Percentiles rank a stretch among this genome's conserved stretches.
These are phyloP conservation scores for Stichopus horrens DNA, from an alignment of 53 echinoderm and acorn worm genomes.

Conservation along the genomic window DNA sequence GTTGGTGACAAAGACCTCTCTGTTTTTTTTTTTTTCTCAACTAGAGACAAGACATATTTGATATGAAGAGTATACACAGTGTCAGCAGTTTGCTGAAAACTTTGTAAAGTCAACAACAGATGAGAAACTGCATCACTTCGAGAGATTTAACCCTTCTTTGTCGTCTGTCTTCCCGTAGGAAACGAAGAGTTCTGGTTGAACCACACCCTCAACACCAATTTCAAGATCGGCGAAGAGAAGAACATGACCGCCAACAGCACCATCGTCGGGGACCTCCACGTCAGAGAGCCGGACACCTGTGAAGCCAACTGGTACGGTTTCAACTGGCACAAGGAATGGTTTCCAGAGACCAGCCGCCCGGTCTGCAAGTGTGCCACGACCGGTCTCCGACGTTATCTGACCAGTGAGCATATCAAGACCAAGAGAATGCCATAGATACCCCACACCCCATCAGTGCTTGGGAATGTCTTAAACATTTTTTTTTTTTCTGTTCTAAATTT, in stretches of 20 bases:
- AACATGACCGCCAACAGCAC: neutral
- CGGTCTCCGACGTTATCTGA: conserved; percentile 22
- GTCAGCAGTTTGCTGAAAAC: neutral
- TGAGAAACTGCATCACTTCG: neutral
- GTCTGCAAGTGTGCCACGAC: conserved; percentile 28
- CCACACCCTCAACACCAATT: conserved; percentile 74
- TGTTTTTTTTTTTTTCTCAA: neutral
- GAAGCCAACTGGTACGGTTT: conserved; percentile 69
- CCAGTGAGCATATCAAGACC: neutral
- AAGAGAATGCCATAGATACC: conserved; percentile 11
- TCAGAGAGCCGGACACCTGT: conserved; percentile 53
- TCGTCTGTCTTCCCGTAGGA: conserved; percentile 38
- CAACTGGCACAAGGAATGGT: conserved; percentile 73
- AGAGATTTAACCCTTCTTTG: neutral
- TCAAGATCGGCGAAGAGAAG: conserved; percentile 55
- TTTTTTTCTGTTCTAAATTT: neutral
- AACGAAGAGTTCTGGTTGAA: conserved; percentile 69
- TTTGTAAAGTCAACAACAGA: neutral
- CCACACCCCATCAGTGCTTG: neutral
- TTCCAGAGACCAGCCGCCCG: conserved; percentile 45
- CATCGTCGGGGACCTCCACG: neutral
- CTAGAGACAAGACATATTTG: neutral
- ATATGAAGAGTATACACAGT: too few species aligned
- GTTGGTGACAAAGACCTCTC: neutral
- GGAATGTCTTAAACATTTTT: neutral